Evolutionary conservation across 2,888 invertebrate genomes (phyloP).

Genomic region (Drosophila mimetica): DNA sequence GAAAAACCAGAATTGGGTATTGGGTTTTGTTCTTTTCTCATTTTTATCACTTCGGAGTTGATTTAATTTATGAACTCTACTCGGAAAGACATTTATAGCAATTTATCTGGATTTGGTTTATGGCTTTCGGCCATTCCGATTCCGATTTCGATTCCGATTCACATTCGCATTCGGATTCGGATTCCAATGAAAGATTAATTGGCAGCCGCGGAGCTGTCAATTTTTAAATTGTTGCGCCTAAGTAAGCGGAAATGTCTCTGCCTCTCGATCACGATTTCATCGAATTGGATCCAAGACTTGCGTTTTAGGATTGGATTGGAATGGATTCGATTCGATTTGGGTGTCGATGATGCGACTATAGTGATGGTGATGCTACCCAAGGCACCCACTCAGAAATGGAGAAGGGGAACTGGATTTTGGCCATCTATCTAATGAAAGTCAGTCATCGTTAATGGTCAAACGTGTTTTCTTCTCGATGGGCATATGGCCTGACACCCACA

Average conservation of each 20-base stretch:
- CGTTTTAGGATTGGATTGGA: not conserved
- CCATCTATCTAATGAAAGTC: slow-evolving; percentile 46
- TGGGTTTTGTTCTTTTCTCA: slow-evolving; percentile 4
- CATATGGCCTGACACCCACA: slow-evolving; percentile 49
- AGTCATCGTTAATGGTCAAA: slow-evolving; percentile 58
- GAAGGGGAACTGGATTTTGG: slow-evolving; percentile 45
- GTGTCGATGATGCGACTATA: not conserved
- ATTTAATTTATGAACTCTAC: slow-evolving; percentile 75
- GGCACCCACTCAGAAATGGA: slow-evolving; percentile 42
- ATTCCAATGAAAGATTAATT: slow-evolving; percentile 63
- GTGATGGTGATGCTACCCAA: slow-evolving; percentile 22
- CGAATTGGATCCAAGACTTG: slow-evolving; percentile 6
- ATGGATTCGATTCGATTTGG: slow-evolving; percentile 6
- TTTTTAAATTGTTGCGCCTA: slow-evolving; percentile 69
- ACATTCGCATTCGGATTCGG: slow-evolving; percentile 13
- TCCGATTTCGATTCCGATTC: slow-evolving; percentile 24
- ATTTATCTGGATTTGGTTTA: slow-evolving; percentile 70
- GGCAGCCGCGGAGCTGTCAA: slow-evolving; percentile 61
- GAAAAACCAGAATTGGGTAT: slow-evolving; percentile 30
- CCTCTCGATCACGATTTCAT: slow-evolving; percentile 19
- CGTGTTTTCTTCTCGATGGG: slow-evolving; percentile 49
- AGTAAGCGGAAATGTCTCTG: slow-evolving; percentile 68
- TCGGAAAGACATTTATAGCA: slow-evolving; percentile 72
- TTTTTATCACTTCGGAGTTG: slow-evolving; percentile 51
- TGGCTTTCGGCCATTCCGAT: slow-evolving; percentile 28